Base-by-base conservation (phyloP, 2,888 invertebrate species). In the Galerucella pusilla region DNA sequence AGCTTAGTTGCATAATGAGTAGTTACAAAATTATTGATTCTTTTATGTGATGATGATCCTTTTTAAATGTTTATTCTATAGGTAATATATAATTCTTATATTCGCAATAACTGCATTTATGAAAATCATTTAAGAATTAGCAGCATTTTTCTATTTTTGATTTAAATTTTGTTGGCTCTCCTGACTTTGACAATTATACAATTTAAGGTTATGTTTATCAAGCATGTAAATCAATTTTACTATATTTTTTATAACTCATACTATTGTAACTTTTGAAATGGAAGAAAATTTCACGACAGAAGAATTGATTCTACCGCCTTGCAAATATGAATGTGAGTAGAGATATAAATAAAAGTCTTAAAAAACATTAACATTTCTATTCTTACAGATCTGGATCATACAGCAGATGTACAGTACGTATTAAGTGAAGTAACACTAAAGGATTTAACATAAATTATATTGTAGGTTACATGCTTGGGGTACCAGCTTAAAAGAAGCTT, bases 331-430 rank as follows among this genome's bases (percentile, higher is more conserved):
- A 90, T 96, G 96, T 95, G 88, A 92, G 94, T 83, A 71, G 49
- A 14, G 45, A 46, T 42, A 61, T 25, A 12, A 46, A 52, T 63
- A 11, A 28, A 59, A 46, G 63, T 75, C 11, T 54, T 46, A n/a
- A 76, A 57, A 16, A 42, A 64, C 57, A 68, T 68, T 73, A 63
- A 77, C 61, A 69, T 68, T 71, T 67, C 59, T 81, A 79, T 79
- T 81, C 75, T 90, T 92, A 77, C 90, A 96, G 96, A 96, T 91
- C 90, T 99, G 87, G 99, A 99, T 86, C 98, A 99, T 86, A 97
- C 98, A 46, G 98, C 99, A 20, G 99, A 99, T 89, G 96, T 99
- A n/a, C 99, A 99, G 96, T 97, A 90, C 94, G 96, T 94, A 69
- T 59, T 16, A 20, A 46, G 12, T 66, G 25, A 59, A 94, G 16